Base-by-base conservation (phyloP, 2,888 invertebrate species). In the Oconnorella tubifera region DNA sequence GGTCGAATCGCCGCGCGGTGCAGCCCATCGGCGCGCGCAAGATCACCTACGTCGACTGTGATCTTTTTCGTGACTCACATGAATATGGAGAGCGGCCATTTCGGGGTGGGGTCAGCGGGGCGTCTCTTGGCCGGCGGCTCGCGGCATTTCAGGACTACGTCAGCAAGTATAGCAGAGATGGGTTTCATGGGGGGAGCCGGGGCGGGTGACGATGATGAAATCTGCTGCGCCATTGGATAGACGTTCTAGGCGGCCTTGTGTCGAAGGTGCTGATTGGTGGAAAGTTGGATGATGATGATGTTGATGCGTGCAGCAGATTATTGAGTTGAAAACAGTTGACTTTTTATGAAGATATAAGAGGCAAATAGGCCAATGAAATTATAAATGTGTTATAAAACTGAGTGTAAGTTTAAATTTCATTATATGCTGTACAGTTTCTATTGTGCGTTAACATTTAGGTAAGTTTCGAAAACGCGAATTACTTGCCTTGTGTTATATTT, bases 21-120 rank as follows among this genome's bases (percentile, higher is more conserved):
- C 66, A 66, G 66, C 66, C 66, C 3, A 62, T 66, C 3, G 66
- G 66, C 4, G 57, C 58, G 55, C 56, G 66, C 14, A 66, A 66
- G 66, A 62, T 66, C 23, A n/a, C 33, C 50, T 60, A 60, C 29
- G 60, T 60, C 49, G 60, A 60, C 31, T 60, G 60, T 31, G 48
- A 49, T 50, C 60, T 60, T 60, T 60, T 60, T 60, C 60, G 60
- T 3, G 60, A 29, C 49, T 60, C 48, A 28, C 50, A 28, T n/a
- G 25, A 60, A 6, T 50, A n/a, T 28, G 50, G 60, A 23, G 14
- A 32, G 56, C 56, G 56, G 56, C 31, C 28, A 31, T 32, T 28
- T 28, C 56, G 53, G 53, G 25, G 6, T 25, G 53, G 53, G 14
- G 27, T 27, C 6, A 29, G 60, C 49, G 60, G 49, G 60, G 3